Base-by-base conservation (phyloP, 2,797 vertebrate genomes). In the Oophaga sylvatica region DNA sequence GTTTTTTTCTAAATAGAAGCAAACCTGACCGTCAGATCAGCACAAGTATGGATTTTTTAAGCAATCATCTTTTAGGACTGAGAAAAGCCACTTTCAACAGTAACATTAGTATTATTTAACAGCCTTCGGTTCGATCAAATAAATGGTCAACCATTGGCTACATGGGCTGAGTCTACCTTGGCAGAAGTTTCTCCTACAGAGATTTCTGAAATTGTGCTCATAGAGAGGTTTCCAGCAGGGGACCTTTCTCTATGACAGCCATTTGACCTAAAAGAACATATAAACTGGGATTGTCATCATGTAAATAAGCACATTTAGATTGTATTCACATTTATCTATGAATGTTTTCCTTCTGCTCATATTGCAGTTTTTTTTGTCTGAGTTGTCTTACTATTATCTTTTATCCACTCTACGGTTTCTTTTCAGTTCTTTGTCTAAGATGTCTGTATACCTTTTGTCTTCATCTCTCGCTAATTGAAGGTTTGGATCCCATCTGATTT, bases 401-500 rank as follows among this genome's bases (percentile, higher is more conserved):
- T 76, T 76, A 76, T 48, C 41, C 10, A 48, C 0, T 76, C 41
- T 71, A 41, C 10, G 22, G 45, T 45, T 76, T 22, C 73, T 45
- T 76, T 76, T 76, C 73, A 76, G 8, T 76, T 53, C 73, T 76
- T 53, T 76, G 73, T 53, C 41, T 76, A 48, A 48, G 20, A 76
- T 53, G 73, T 53, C 73, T 76, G 41, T 10, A 20, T 76, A 48
- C 73, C 41, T 76, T 76, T 76, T 76, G 73, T 76, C 73, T 76
- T 76, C 73, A 76, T 53, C 31, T 76, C 12, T 53, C 20, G 48
- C 41, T 76, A 76, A 76, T 76, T 76, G 45, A 76, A 76, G 73
- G 73, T 76, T 76, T 76, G 45, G 73, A 7, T 76, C 73, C 45
- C 73, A 76, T n/a, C 73, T 76, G 45, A 76, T 76, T 76, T 76